Base-by-base conservation (phyloP, 2,888 invertebrate genomes). In the Megalurothrips usitatus region DNA sequence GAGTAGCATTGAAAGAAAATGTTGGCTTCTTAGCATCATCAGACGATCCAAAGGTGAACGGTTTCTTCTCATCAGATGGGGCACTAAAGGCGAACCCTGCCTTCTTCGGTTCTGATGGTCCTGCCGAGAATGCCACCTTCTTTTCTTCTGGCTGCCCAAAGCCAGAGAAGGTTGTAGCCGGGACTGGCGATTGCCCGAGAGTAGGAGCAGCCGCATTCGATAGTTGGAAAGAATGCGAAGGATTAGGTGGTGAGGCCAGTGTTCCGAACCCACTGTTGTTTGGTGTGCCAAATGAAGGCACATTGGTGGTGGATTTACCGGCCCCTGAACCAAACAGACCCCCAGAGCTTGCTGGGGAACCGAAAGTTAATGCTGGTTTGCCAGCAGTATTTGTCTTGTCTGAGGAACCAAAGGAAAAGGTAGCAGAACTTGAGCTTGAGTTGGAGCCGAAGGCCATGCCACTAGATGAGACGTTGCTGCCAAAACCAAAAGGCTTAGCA, bases 371-470 rank as follows among this genome's bases (percentile, higher is more conserved):
- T 34, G 81, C 81, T 14, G 82, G 52, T 47, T 79, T 82, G 12
- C 80, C 75, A 34, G 78, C 49, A 26, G 79, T 49, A 14, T 81
- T 23, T 75, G 79, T 75, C 68, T 75, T 75, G 10, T 75, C 81
- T 78, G 81, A 49, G 79, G 82, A 79, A 43, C 81, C 82, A 79
- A 82, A 83, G 19, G 81, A 78, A 75, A 81, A 23, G 34, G 79
- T 47, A 11, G 82, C 19, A 47, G 63, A 14, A 19, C 34, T 28
- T 26, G 80, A 80, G 34, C 28, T 68, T 68, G 34, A 3, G n/a
- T 80, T 58, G 1, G 63, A 28, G 34, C 63, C 75, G 19, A 68
- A 34, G 28, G 80, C 47, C 68, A 63, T 68, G 12, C 68, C 63
- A 63, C 58, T 52, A 63, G 80, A 80, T 23, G 68, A 49, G 48